Evolutionary conservation across 64 coral and sea anemone species (phyloP).

Genomic region (Pocillopora verrucosa): DNA sequence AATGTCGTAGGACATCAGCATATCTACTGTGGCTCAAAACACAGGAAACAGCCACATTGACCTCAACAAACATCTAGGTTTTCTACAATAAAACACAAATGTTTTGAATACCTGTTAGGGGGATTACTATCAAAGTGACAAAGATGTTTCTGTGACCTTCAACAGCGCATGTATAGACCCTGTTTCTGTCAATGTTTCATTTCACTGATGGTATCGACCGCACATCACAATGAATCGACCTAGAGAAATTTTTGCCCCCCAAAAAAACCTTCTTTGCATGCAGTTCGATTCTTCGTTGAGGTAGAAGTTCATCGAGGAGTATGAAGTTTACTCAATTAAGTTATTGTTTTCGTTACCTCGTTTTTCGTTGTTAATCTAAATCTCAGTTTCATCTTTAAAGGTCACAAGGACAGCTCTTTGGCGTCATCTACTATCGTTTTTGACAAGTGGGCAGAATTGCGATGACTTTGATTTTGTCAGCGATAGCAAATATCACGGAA

Average conservation of each 20-base stretch:
- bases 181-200: constrained; percentile 6
- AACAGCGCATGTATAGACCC: constrained; percentile 7
- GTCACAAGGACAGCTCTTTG: constrained; percentile 45
- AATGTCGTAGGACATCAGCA: not conserved
- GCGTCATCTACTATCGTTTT: constrained; percentile 46
- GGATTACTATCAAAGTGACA: constrained; percentile 48
- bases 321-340: constrained; percentile 11
- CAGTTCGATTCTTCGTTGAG: not conserved
- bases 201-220: constrained; percentile 38
- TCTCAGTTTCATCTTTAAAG: constrained; percentile 45
- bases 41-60: constrained; percentile 23
- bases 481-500: constrained; percentile 41
- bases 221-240: not conserved
- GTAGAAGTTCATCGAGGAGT: not conserved
- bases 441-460: constrained; percentile 45
- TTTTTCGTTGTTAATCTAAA: constrained; percentile 40
- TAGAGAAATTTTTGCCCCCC: not conserved
- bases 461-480: constrained; percentile 25
- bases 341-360: constrained; percentile 40
- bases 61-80: constrained; percentile 46
- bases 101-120: constrained; percentile 41
- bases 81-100: constrained; percentile 21
- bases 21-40: constrained; percentile 10
- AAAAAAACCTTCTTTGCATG: not conserved
- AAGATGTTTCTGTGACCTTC: constrained; percentile 25